Evolutionary conservation across 2,113 vertebrate species (phyloP).

Genomic region (Tachuris rubrigastra): DNA sequence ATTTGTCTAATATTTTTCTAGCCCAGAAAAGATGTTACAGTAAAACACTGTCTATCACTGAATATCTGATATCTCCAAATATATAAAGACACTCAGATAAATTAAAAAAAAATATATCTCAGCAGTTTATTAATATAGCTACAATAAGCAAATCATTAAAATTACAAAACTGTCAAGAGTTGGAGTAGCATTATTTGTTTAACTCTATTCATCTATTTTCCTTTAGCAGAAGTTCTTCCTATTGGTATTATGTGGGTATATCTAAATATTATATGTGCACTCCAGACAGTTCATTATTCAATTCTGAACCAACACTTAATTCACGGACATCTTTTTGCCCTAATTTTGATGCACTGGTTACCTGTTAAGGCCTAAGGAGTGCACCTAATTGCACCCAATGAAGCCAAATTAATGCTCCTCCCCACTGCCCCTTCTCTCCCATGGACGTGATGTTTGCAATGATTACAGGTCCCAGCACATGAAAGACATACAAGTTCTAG

Average conservation of each 20-base stretch:
- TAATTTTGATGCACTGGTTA: neutral
- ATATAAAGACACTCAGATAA: neutral
- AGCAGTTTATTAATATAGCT: neutral
- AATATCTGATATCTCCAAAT: neutral
- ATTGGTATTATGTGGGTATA: neutral
- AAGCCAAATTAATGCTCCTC: neutral
- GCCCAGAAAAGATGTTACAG: neutral
- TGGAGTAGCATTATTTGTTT: neutral
- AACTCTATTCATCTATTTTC: neutral
- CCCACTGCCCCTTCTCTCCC: neutral
- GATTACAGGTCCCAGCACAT: conserved; percentile 31
- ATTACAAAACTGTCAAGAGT: neutral
- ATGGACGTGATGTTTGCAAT: neutral
- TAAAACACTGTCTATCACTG: neutral
- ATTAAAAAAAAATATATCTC: neutral
- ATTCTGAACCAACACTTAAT: neutral
- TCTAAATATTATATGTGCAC: neutral
- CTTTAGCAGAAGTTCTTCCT: neutral
- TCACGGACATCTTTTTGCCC: neutral
- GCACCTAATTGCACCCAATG: neutral
- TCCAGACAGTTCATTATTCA: neutral
- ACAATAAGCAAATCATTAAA: neutral
- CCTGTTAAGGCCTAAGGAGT: neutral
- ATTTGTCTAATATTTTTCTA: conserved; percentile 11
- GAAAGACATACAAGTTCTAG: conserved; percentile 2